phyloP scores from a whole-genome alignment of 2,888 invertebrate species.

The Nyleta sp. region DNA sequence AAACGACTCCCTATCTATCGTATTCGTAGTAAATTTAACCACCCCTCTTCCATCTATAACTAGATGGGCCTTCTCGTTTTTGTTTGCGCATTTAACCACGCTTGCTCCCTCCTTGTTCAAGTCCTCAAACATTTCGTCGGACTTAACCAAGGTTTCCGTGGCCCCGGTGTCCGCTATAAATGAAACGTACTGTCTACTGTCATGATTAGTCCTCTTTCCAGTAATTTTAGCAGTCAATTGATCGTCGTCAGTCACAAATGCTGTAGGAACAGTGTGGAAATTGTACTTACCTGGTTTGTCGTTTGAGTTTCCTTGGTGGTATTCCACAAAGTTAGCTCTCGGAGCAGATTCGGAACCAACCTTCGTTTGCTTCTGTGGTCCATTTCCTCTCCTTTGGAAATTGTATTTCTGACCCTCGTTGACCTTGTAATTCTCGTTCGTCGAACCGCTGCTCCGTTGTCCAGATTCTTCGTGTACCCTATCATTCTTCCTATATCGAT shows the following conservation, averaged over 20 bases:
- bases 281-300: no score
- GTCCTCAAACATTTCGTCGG: constrained; percentile 56
- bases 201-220: background rate
- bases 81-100: background rate
- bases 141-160: constrained; percentile 66
- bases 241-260: no score
- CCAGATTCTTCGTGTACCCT: background rate
- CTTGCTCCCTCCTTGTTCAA: constrained; percentile 55
- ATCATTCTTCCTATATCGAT: background rate
- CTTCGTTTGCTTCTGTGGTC: no score
- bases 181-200: constrained; percentile 1
- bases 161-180: constrained; percentile 38
- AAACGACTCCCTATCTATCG: background rate
- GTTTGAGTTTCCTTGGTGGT: no score
- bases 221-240: background rate
- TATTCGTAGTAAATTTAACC: background rate
- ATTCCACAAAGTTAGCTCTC: no score
- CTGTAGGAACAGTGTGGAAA: no score
- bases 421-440: no score
- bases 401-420: no score
- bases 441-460: background rate
- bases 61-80: background rate
- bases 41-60: background rate
- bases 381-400: no score
- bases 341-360: no score